A percentile compares a stretch with the other conserved stretches of the same genome.
These are phyloP conservation scores for Eupelmus urozonus DNA, from an alignment of 2,888 invertebrate genomes.

Conservation along the genomic window DNA sequence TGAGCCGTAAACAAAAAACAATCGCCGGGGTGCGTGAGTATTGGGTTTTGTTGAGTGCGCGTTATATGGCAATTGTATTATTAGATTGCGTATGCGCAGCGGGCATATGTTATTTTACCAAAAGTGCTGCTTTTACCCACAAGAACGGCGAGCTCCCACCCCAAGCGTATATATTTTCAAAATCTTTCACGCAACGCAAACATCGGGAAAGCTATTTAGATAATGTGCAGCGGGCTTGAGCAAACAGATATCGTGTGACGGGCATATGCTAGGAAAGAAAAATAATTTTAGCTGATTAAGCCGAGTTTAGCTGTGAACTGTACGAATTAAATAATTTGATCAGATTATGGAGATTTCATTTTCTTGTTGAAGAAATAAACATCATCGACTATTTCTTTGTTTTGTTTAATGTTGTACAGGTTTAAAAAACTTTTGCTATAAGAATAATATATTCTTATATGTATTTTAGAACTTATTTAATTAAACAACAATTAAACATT, in stretches of 20 bases:
- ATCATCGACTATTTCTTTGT: too few species aligned
- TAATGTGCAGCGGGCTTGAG: constrained; percentile 17
- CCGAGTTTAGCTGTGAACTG: background rate
- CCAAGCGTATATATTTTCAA: too few species aligned
- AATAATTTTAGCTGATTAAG: constrained; percentile 42
- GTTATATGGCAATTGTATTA: constrained; percentile 13
- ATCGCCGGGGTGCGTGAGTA: too few species aligned
- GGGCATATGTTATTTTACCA: constrained; percentile 26
- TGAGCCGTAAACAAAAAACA: too few species aligned
- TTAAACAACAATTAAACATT: too few species aligned
- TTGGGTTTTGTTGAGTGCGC: background rate
- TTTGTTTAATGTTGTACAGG: too few species aligned
- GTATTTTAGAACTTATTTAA: too few species aligned
- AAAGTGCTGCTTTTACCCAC: constrained; percentile 10
- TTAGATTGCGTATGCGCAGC: background rate
- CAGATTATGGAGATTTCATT: too few species aligned
- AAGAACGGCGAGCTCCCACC: constrained; percentile 2
- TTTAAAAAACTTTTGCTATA: too few species aligned
- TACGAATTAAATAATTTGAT: background rate
- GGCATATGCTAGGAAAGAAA: constrained; percentile 15
- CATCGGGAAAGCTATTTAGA: constrained; percentile 40
- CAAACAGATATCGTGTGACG: constrained; percentile 15
- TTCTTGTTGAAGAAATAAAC: too few species aligned
- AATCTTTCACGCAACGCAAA: constrained; percentile 28
- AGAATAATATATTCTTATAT: too few species aligned